phyloP scores from a whole-genome alignment of 2,888 invertebrate genomes.

The Drosophila silvestris region DNA sequence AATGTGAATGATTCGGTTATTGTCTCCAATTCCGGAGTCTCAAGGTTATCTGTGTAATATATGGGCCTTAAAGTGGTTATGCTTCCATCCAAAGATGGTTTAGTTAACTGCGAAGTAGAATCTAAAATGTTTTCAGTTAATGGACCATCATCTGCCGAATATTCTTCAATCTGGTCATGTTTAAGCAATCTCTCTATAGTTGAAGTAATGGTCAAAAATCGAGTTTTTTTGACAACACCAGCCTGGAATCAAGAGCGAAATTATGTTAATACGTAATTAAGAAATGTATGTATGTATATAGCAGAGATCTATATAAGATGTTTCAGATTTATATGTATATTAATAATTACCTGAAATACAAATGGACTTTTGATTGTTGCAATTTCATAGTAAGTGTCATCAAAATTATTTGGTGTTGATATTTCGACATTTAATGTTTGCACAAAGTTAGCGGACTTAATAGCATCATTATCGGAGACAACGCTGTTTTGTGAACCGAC shows the following conservation, averaged over 20 bases:
- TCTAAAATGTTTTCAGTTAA: constrained; percentile 95
- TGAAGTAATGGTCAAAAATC: constrained; percentile 94
- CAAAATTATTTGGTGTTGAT: constrained; percentile 94
- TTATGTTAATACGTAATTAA: not conserved
- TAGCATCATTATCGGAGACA: constrained; percentile 86
- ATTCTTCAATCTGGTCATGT: constrained; percentile 86
- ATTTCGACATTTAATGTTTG: constrained; percentile 95
- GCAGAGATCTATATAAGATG: not conserved
- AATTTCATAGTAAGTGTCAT: constrained; percentile 94
- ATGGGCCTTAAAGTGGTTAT: constrained; percentile 94
- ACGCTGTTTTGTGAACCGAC: constrained; percentile 88
- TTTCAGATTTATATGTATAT: not conserved
- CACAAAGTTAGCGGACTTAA: constrained; percentile 86
- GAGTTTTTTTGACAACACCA: constrained; percentile 93
- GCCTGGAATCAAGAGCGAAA: constrained; percentile 87
- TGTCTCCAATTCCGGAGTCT: constrained; percentile 94
- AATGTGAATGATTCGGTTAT: constrained; percentile 96
- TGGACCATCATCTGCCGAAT: constrained; percentile 90
- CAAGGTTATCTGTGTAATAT: constrained; percentile 90
- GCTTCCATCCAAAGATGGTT: constrained; percentile 90
- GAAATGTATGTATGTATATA: not conserved
- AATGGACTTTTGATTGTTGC: constrained; percentile 96
- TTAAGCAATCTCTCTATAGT: constrained; percentile 93
- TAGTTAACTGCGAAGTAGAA: constrained; percentile 89
- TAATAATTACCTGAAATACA: constrained; percentile 91